Evolutionary conservation across 1,140 invertebrate genomes (phyloP), one percentile per base, ranked within the genome.

Genomic region (Charaxes varanes): DNA sequence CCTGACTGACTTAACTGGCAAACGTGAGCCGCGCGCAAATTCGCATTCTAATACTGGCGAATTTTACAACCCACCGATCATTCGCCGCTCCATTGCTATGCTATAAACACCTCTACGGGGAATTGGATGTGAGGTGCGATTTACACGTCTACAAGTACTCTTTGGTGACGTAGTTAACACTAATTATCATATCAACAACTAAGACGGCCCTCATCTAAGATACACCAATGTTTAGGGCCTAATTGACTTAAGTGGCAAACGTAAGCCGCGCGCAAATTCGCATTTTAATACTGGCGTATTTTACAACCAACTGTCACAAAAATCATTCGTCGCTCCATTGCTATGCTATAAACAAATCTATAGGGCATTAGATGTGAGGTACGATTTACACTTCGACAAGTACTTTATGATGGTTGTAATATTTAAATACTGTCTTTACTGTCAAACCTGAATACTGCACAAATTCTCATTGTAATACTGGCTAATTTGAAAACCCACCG

Each of bases 401-500:
- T 19, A 7, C 7, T 19, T 4, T 19, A 7, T 19, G 18, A 19
- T 19, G 3, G 18, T 19, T 4, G 18, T 19, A 4, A 4, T 4
- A 19, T n/a, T n/a, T n/a, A n/a, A n/a, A n/a, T n/a, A 82, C 78
- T 82, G 71, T 80, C 74, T 82, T 82, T 78, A 80, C 74, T 82
- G 67, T 58, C 67, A 61, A 79, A 79, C 74, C 73, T 78, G 78
- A 73, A 63, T 60, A 64, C 68, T 62, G 73, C 73, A 73, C 77
- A 72, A 79, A 82, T 77, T 72, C 71, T 68, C 71, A 76, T 76
- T 78, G 74, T 79, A 81, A 79, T 68, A 59, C 64, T 73, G 53
- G 65, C 70, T 48, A 78, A 76, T 74, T 74, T 63, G 65, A 61
- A 68, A 61, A 56, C 61, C 61, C 28, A 30, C n/a, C n/a, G n/a